phyloP scores from a whole-genome alignment of 1,140 invertebrate genomes.

The Bombus consobrinus region DNA sequence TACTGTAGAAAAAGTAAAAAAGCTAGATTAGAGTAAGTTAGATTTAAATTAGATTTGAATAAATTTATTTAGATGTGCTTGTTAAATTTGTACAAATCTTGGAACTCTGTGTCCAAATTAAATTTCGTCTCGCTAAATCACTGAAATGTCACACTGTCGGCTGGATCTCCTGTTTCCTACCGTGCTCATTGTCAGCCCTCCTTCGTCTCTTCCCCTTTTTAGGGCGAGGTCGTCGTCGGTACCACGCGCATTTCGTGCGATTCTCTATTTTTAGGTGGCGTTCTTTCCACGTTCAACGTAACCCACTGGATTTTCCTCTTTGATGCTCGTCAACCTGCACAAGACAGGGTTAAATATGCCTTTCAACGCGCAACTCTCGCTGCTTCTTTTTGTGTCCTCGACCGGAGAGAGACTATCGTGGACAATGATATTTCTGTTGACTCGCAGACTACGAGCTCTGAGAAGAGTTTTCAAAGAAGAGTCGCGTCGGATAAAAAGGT shows the following conservation, averaged over 20 bases:
- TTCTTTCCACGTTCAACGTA: not conserved
- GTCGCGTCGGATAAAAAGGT: not conserved
- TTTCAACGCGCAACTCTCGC: not conserved
- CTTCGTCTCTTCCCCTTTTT: not conserved
- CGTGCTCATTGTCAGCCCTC: slow-evolving; percentile 31
- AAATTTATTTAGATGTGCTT: too few relatives aligned
- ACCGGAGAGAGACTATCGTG: too few relatives aligned
- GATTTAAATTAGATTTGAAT: too few relatives aligned
- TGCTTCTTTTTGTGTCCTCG: not conserved
- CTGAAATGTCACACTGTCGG: not conserved
- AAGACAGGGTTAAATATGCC: slow-evolving; percentile 34
- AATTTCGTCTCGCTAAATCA: too few relatives aligned
- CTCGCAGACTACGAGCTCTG: slow-evolving; percentile 13
- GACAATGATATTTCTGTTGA: slow-evolving; percentile 48
- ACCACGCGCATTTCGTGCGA: not conserved
- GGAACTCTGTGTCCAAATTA: too few relatives aligned
- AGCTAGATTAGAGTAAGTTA: too few relatives aligned
- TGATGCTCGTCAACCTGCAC: not conserved
- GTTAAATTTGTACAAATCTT: too few relatives aligned
- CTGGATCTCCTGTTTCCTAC: not conserved
- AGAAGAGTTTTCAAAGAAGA: not conserved
- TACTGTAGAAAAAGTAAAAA: too few relatives aligned
- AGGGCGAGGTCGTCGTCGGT: not conserved
- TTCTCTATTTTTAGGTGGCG: slow-evolving; percentile 31
- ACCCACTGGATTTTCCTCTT: slow-evolving; percentile 13